These are phyloP conservation scores for Myotis daubentonii DNA, from an alignment of 2,797 vertebrate species.

Conservation along the genomic window DNA sequence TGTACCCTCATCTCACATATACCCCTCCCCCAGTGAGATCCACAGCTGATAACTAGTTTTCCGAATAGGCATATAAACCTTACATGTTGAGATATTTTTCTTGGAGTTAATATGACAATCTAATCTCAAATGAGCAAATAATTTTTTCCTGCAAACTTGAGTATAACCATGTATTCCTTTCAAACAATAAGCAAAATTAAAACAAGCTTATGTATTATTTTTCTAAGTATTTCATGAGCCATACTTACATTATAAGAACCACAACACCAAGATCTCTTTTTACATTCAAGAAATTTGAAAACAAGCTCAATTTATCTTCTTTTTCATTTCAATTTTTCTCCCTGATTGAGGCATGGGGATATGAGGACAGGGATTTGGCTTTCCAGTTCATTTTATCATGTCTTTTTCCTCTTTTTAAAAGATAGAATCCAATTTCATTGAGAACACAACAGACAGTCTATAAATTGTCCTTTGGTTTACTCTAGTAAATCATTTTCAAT, in stretches of 20 bases:
- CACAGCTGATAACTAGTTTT: neutral
- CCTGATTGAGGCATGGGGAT: neutral
- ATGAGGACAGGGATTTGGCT: neutral
- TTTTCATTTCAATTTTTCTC: neutral
- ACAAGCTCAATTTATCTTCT: neutral
- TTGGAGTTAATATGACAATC: neutral
- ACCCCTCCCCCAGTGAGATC: neutral
- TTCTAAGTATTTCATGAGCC: neutral
- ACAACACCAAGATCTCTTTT: neutral
- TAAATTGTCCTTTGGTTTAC: conserved; percentile 29
- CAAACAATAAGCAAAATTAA: neutral
- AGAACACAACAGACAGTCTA: neutral
- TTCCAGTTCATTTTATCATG: conserved; percentile 11
- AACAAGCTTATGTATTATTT: conserved; percentile 9
- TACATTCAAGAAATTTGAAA: neutral
- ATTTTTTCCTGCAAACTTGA: neutral
- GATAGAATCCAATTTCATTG: neutral
- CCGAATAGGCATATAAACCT: neutral
- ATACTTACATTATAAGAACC: neutral
- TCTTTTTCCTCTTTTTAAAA: neutral
- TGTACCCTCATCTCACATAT: neutral
- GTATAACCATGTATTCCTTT: neutral
- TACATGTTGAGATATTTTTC: neutral
- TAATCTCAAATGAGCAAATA: neutral
- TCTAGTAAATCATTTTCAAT: neutral